Evolutionary conservation across 2,113 vertebrate genomes (phyloP).

Genomic region (Ariopsis seemanni): DNA sequence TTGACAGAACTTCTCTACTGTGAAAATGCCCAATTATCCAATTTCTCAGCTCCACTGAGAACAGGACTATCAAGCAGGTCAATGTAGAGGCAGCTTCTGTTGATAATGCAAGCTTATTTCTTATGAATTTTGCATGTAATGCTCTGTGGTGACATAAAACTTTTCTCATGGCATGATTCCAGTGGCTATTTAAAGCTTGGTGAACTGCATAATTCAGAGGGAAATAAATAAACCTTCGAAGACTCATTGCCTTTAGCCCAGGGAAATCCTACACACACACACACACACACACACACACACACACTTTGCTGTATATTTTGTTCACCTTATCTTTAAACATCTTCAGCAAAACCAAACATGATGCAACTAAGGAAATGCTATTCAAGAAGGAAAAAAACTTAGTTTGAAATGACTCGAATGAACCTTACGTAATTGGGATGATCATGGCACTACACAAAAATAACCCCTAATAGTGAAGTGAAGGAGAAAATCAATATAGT

Average conservation of each 20-base stretch:
- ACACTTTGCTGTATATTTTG: background rate
- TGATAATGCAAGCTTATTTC: background rate
- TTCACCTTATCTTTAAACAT: background rate
- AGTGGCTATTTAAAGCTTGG: slow-evolving; percentile 32
- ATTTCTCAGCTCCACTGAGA: background rate
- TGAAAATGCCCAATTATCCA: slow-evolving; percentile 10
- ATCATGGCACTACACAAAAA: background rate
- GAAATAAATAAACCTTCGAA: slow-evolving; percentile 56
- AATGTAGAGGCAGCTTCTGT: background rate
- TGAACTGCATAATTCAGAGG: slow-evolving; percentile 59
- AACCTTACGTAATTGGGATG: background rate
- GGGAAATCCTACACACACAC: slow-evolving; percentile 25
- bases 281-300: background rate
- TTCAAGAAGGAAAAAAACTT: background rate
- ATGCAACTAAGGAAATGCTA: background rate
- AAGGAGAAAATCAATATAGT: background rate
- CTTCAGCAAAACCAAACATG: background rate
- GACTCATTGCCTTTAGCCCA: slow-evolving; percentile 52
- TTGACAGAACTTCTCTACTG: background rate
- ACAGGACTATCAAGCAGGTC: background rate
- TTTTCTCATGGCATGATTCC: slow-evolving; percentile 44
- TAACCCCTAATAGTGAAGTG: background rate
- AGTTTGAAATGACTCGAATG: background rate
- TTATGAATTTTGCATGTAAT: slow-evolving; percentile 46
- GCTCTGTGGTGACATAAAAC: slow-evolving; percentile 43